Conservation (phyloP, 2,888 invertebrate species). For the Leptopilina myrica region DNA sequence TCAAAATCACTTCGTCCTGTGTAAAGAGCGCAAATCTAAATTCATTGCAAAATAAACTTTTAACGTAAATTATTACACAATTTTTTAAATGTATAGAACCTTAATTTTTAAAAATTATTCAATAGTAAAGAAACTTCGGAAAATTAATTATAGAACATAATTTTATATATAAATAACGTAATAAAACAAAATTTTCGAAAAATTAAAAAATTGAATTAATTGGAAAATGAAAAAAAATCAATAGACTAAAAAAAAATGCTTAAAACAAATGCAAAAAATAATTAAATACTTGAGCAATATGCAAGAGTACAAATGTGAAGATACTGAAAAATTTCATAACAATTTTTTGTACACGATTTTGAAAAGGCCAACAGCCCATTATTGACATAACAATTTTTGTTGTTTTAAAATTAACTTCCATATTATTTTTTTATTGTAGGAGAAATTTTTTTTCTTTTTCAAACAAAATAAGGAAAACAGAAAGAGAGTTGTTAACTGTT, state of each 20-base stretch:
- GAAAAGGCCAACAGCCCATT: slow-evolving; percentile 6
- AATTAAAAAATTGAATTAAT: too few species aligned
- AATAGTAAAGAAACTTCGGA: too few species aligned
- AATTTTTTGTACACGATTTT: neutral
- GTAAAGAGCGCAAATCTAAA: slow-evolving; percentile 7
- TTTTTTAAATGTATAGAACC: too few species aligned
- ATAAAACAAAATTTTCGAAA: too few species aligned
- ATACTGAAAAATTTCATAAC: neutral
- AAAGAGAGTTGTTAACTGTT: neutral
- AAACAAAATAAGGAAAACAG: too few species aligned
- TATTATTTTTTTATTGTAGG: neutral
- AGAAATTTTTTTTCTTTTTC: neutral
- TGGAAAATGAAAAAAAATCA: too few species aligned
- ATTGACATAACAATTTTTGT: neutral
- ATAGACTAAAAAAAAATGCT: too few species aligned
- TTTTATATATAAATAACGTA: too few species aligned
- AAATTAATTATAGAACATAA: too few species aligned
- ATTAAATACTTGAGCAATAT: neutral
- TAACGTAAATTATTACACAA: too few species aligned
- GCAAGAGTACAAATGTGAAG: neutral
- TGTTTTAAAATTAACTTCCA: neutral
- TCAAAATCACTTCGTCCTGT: neutral
- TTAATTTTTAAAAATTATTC: too few species aligned
- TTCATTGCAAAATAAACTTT: neutral
- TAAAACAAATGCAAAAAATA: too few species aligned